Base-by-base conservation (phyloP, 2,113 vertebrate species). In the Poeciliopsis retropinna region DNA sequence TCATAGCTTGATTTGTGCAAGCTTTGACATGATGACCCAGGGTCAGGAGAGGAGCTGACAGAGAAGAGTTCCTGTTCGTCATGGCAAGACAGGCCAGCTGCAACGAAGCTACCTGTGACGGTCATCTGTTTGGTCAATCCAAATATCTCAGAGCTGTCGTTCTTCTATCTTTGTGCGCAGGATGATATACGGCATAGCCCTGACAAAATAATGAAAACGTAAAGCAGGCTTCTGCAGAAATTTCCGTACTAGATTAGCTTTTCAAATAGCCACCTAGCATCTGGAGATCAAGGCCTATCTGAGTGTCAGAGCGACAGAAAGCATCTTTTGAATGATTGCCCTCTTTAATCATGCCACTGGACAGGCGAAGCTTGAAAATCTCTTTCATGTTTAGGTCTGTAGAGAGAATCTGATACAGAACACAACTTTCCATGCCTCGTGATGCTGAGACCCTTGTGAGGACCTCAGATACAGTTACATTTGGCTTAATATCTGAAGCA, bases 321-420 rank as follows among this genome's bases (percentile, higher is more conserved):
- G 69, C 80, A 77, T 91, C 85, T 62, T 84, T 69, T 85, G 82
- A 91, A 88, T 93, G 87, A 89, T 83, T 54, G 76, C 76, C 79
- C 65, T 76, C 77, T 81, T 91, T 88, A 85, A 90, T 91, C 88
- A 89, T 57, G 77, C 39, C 60, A 77, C 73, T 25, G 87, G 92
- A 94, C 91, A 92, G 85, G 78, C 83, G 64, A 31, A 63, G 84
- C 80, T 64, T 79, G 87, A 86, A 90, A 91, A 87, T 79, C 73
- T 84, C 89, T 93, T 93, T 93, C 88, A 91, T 92, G 91, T 94
- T 85, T 82, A 67, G 80, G 87, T 87, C 77, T 8, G 78, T 71
- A 73, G 76, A 79, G 76, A 80, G 81, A 85, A 81, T 84, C 75
- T 62, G 72, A 84, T 87, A 86, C 85, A 82, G 89, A 78, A 67